phyloP scores from a whole-genome alignment of 2,113 vertebrate species.

The Alosa alosa region DNA sequence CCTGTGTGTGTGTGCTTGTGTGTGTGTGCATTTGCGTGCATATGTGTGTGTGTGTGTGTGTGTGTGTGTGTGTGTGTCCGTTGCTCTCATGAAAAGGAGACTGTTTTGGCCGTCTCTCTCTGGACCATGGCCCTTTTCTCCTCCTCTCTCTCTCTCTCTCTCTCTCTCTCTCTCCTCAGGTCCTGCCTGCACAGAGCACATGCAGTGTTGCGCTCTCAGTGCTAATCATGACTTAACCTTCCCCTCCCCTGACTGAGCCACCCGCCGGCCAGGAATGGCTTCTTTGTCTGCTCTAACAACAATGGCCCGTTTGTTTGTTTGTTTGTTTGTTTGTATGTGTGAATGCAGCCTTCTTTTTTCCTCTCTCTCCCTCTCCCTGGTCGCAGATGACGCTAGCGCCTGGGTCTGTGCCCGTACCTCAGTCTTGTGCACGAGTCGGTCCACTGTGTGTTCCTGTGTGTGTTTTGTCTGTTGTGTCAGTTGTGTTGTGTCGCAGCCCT shows the following conservation, averaged over 20 bases:
- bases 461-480: conserved; percentile 42
- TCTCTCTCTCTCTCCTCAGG: background rate
- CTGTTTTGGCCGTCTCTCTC: background rate
- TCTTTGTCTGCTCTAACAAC: conserved; percentile 54
- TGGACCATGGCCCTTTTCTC: background rate
- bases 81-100: no score
- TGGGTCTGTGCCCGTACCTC: conserved; percentile 40
- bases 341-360: conserved; percentile 52
- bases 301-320: conserved; percentile 56
- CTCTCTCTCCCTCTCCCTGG: conserved; percentile 27
- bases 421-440: conserved; percentile 9
- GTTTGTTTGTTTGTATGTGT: conserved; percentile 50
- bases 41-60: background rate
- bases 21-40: background rate
- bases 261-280: conserved; percentile 41
- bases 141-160: background rate
- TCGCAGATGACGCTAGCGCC: conserved; percentile 54
- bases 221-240: conserved; percentile 41
- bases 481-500: conserved; percentile 34
- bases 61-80: background rate
- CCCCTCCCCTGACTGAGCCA: conserved; percentile 23
- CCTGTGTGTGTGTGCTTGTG: background rate
- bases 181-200: conserved; percentile 13
- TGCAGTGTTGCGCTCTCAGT: conserved; percentile 22
- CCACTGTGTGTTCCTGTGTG: conserved; percentile 41